Percentiles rank a stretch among this genome's conserved stretches.
Evolutionary conservation across 2,797 vertebrate species (phyloP).

Genomic region (Psittacula echo): DNA sequence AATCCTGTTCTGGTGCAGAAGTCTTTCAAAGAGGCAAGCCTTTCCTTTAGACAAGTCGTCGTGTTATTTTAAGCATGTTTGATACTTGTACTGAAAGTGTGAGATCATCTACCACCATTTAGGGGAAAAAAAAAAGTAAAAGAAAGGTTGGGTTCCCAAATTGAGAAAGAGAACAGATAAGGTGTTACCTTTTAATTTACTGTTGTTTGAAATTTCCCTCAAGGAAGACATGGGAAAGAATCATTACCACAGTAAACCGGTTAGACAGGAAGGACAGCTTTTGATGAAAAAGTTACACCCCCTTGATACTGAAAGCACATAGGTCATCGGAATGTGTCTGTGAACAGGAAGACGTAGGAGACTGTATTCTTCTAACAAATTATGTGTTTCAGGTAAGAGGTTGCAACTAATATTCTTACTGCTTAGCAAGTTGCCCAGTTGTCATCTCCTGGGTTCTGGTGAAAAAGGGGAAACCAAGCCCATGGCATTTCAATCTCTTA

Average conservation of each 20-base stretch:
- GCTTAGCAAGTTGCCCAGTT: neutral
- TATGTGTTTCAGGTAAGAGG: conserved; percentile 39
- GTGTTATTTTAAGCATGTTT: neutral
- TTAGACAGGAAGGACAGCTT: conserved; percentile 65
- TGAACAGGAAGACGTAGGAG: neutral
- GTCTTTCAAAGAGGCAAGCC: neutral
- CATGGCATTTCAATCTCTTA: neutral
- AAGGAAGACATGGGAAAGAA: conserved; percentile 23
- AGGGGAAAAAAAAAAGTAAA: no score
- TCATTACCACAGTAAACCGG: conserved; percentile 44
- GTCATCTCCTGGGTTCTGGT: fast-evolving
- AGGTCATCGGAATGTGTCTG: neutral
- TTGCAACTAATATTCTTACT: neutral
- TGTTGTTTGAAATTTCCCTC: conserved; percentile 35
- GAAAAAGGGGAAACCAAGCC: neutral
- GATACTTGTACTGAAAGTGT: neutral
- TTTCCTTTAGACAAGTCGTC: neutral
- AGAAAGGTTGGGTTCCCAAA: neutral
- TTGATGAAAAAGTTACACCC: neutral
- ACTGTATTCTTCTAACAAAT: neutral
- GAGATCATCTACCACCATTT: neutral
- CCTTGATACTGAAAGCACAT: conserved; percentile 2
- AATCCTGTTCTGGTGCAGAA: neutral
- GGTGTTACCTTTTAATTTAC: neutral
- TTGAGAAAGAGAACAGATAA: neutral